A percentile compares a stretch with the other conserved stretches of the same genome.
Conservation (phyloP, 2,888 invertebrate genomes). For the Timema cristinae region DNA sequence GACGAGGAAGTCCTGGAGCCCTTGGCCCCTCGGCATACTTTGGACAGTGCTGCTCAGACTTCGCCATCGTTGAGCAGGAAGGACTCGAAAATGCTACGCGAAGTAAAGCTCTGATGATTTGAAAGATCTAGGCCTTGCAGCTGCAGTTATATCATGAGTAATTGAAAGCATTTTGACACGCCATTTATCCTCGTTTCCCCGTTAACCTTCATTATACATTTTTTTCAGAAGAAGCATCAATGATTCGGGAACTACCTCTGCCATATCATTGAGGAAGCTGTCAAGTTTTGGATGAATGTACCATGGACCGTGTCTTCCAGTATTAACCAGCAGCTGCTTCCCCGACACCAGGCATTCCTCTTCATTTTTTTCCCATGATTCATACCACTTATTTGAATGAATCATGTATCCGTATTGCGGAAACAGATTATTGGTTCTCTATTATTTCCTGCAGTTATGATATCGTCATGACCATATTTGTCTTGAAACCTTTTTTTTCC, state of each 20-base stretch:
- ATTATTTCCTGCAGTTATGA: neutral
- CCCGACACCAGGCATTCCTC: neutral
- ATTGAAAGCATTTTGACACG: neutral
- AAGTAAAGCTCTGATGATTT: no score
- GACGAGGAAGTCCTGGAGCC: no score
- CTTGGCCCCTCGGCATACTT: no score
- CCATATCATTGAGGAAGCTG: neutral
- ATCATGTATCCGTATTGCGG: neutral
- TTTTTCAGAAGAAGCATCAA: neutral
- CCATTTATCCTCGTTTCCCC: neutral
- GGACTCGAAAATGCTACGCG: no score
- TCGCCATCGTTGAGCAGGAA: no score
- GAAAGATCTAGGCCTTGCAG: neutral
- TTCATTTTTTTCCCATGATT: neutral
- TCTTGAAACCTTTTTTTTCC: neutral
- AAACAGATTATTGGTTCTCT: neutral
- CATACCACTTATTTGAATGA: neutral
- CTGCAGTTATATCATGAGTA: neutral
- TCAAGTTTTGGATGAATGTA: neutral
- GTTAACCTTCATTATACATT: neutral
- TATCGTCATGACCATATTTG: neutral
- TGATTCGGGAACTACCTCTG: neutral
- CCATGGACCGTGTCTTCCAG: neutral
- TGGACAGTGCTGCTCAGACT: no score
- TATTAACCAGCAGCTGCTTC: neutral